phyloP scores from a whole-genome alignment of 53 echinoderm and acorn worm genomes.

The Echinometra lucunter region DNA sequence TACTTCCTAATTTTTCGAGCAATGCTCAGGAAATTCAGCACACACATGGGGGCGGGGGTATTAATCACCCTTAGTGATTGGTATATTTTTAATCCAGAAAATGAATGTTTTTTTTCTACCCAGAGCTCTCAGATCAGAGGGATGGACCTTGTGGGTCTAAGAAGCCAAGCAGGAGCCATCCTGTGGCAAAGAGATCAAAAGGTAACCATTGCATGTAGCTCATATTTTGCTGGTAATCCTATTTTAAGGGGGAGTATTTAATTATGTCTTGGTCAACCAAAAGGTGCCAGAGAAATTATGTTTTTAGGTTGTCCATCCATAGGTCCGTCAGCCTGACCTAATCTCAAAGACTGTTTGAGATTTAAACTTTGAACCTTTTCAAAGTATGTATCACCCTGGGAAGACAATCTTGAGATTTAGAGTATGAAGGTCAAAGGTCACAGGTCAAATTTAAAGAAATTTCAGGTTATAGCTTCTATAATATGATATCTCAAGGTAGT shows the following conservation, averaged over 20 bases:
- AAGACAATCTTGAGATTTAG: conserved; percentile 13
- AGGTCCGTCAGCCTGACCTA: neutral
- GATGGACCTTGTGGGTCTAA: conserved; percentile 5
- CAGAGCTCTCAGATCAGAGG: neutral
- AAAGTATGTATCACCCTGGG: conserved; percentile 26
- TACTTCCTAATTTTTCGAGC: conserved; percentile 3
- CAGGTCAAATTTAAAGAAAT: conserved; percentile 29
- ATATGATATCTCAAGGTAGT: conserved; percentile 16
- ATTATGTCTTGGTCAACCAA: too few relatives aligned
- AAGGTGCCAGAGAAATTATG: conserved; percentile 19
- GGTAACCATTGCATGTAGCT: conserved; percentile 10
- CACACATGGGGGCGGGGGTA: neutral
- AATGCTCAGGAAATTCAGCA: neutral
- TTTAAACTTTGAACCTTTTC: conserved; percentile 8
- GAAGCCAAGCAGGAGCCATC: neutral
- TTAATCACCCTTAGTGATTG: neutral
- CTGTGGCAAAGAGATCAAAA: conserved; percentile 23
- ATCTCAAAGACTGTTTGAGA: conserved; percentile 15
- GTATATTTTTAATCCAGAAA: neutral
- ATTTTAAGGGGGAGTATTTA: neutral
- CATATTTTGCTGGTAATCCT: conserved; percentile 9
- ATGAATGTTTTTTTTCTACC: neutral
- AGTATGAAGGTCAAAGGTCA: conserved; percentile 25
- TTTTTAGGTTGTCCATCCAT: conserved; percentile 23
- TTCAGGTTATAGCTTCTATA: conserved; percentile 22